Evolutionary conservation across 2,888 invertebrate species (phyloP).

Genomic region (Cacoxenus indagator): DNA sequence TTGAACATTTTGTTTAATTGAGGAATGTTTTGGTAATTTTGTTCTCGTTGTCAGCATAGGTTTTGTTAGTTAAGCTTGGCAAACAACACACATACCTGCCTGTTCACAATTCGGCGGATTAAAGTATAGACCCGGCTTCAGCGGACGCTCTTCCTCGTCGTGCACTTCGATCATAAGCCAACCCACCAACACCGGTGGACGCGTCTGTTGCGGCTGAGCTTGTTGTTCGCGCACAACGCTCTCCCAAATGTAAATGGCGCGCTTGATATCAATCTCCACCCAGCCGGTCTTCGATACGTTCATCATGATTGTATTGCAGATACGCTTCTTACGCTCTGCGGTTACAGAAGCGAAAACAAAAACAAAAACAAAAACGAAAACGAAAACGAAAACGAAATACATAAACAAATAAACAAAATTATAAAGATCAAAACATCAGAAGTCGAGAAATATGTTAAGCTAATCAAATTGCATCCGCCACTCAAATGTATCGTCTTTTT

Average conservation of each 20-base stretch:
- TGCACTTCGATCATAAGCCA: slow-evolving; percentile 68
- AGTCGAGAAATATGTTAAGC: slow-evolving; percentile 10
- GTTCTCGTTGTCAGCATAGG: neutral
- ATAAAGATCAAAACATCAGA: neutral
- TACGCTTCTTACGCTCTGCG: slow-evolving; percentile 67
- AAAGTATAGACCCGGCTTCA: slow-evolving; percentile 67
- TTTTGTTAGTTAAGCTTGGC: slow-evolving; percentile 67
- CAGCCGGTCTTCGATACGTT: slow-evolving; percentile 66
- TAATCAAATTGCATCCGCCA: neutral
- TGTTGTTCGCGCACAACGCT: slow-evolving; percentile 50
- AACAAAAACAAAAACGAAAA: neutral
- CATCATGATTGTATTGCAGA: slow-evolving; percentile 70
- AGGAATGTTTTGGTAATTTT: neutral
- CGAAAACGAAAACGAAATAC: no score
- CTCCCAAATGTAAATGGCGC: slow-evolving; percentile 68
- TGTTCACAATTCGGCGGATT: slow-evolving; percentile 69
- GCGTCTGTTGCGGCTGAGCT: slow-evolving; percentile 43
- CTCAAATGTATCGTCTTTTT: no score
- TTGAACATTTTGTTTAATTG: neutral
- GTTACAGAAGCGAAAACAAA: neutral
- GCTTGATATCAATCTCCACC: slow-evolving; percentile 69
- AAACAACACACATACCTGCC: slow-evolving; percentile 71
- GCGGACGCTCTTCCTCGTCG: slow-evolving; percentile 68
- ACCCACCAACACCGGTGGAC: slow-evolving; percentile 61
- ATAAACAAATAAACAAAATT: neutral